Conservation (phyloP, 2,888 invertebrate species). For the Ornithoptera alexandrae region DNA sequence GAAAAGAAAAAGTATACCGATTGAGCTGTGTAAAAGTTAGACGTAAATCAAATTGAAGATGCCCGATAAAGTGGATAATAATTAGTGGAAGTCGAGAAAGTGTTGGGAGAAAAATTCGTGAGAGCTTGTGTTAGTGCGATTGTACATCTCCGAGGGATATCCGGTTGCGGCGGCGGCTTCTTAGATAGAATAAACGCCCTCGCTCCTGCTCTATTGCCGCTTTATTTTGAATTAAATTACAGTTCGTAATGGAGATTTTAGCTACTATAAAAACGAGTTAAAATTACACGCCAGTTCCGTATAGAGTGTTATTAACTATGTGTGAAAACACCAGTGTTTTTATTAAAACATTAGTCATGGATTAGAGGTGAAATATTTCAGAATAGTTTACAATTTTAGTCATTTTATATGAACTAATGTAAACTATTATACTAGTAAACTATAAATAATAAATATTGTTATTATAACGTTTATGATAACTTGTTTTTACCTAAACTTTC, state of each 20-base stretch:
- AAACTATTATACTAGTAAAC: not conserved
- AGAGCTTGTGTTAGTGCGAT: slow-evolving; percentile 77
- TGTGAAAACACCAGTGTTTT: not conserved
- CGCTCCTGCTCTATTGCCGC: slow-evolving; percentile 1
- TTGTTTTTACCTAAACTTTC: too few relatives aligned
- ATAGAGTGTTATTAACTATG: not conserved
- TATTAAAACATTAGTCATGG: not conserved
- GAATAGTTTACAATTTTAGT: not conserved
- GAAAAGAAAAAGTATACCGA: slow-evolving; percentile 78
- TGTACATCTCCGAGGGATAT: slow-evolving; percentile 75
- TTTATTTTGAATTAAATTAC: not conserved
- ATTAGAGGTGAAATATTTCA: not conserved
- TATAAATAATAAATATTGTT: not conserved
- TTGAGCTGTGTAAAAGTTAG: slow-evolving; percentile 72
- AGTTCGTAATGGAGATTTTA: too few relatives aligned
- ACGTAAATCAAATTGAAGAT: slow-evolving; percentile 80
- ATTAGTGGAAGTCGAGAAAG: slow-evolving; percentile 79
- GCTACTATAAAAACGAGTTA: too few relatives aligned
- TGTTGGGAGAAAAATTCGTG: slow-evolving; percentile 80
- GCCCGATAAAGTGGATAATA: slow-evolving; percentile 80
- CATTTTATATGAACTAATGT: too few relatives aligned
- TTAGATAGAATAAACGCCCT: slow-evolving; percentile 7
- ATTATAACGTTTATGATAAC: not conserved
- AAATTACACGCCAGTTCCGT: not conserved
- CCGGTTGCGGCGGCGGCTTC: slow-evolving; percentile 55